phyloP scores from a whole-genome alignment of 1,140 invertebrate genomes.

The Littorina saxatilis region DNA sequence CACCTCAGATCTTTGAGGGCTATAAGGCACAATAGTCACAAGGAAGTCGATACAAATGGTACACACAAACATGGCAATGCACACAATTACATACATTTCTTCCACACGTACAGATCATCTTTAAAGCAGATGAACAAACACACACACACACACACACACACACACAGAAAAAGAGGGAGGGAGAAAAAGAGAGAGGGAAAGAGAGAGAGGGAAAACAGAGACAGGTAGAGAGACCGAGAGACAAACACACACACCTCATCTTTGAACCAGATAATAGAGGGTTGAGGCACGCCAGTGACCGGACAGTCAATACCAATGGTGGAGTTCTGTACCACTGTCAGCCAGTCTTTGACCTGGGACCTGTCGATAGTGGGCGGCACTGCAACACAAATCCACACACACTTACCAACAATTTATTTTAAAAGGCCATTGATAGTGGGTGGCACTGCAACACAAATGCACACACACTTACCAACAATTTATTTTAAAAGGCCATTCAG shows the following conservation, averaged over 20 bases:
- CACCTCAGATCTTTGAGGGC: too few relatives aligned
- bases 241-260: constrained; percentile 44
- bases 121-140: neutral
- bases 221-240: too few relatives aligned
- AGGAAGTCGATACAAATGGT: too few relatives aligned
- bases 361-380: constrained; percentile 74
- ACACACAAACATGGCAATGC: too few relatives aligned
- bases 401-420: too few relatives aligned
- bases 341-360: constrained; percentile 51
- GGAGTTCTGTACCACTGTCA: constrained; percentile 66
- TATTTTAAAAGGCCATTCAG: too few relatives aligned
- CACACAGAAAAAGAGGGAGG: neutral
- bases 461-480: too few relatives aligned
- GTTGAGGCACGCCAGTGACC: constrained; percentile 75
- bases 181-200: neutral
- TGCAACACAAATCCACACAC: constrained; percentile 59
- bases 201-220: neutral
- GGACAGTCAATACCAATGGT: constrained; percentile 74
- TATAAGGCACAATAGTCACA: too few relatives aligned
- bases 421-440: constrained; percentile 74
- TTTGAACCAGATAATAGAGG: constrained; percentile 76
- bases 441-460: constrained; percentile 72
- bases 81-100: too few relatives aligned
- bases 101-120: too few relatives aligned
- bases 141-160: neutral